phyloP scores from a whole-genome alignment of 2,888 invertebrate species.

The Drosophila fulvimacula region DNA sequence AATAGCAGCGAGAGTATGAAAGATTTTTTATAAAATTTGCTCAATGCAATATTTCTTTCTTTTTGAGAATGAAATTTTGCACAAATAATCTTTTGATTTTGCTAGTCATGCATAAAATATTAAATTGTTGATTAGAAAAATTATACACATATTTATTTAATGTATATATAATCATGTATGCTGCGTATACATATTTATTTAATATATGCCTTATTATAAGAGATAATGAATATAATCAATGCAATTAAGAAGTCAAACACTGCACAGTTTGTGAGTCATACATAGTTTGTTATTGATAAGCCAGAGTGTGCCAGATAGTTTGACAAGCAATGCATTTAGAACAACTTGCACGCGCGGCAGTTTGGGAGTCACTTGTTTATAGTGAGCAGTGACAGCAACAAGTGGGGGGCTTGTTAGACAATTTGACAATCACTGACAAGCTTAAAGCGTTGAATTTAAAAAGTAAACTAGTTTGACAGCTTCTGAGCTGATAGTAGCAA shows the following conservation, averaged over 20 bases:
- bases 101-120: conserved; percentile 29
- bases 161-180: not conserved
- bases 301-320: not conserved
- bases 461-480: not conserved
- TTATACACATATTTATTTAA: not conserved
- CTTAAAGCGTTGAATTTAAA: not conserved
- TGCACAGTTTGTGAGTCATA: conserved; percentile 6
- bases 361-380: not conserved
- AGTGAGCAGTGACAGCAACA: not conserved
- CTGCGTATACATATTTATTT: not conserved
- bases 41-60: not conserved
- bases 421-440: not conserved
- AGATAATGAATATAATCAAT: conserved; percentile 19
- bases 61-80: conserved; percentile 10
- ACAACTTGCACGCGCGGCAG: not conserved
- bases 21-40: not conserved
- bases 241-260: conserved; percentile 11
- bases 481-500: conserved; percentile 23
- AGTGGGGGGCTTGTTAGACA: not conserved
- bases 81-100: not conserved
- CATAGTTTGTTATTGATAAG: conserved; percentile 3
- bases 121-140: conserved; percentile 26
- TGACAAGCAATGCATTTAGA: too few relatives aligned
- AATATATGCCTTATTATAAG: conserved; percentile 5
- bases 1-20: too few relatives aligned